Conservation (phyloP, 1,140 invertebrate genomes). For the Phortica variegata region DNA sequence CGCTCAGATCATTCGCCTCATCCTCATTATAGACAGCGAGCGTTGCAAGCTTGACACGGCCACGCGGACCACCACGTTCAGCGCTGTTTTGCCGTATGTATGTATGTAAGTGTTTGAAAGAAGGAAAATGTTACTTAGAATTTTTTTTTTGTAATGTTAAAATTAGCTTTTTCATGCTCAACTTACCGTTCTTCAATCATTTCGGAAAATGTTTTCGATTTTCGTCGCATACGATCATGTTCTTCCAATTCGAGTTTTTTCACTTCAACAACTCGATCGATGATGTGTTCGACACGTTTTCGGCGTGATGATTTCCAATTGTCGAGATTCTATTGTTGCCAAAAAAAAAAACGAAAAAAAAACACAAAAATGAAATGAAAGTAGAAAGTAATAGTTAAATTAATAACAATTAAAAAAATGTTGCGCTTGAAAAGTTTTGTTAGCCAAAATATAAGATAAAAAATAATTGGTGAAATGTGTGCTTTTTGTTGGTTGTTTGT, state of each 20-base stretch:
- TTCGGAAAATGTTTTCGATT: slow-evolving; percentile 90
- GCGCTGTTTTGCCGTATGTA: too few relatives aligned
- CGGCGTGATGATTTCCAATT: slow-evolving; percentile 90
- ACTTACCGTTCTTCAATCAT: slow-evolving; percentile 86
- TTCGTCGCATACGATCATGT: slow-evolving; percentile 68
- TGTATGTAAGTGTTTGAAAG: too few relatives aligned
- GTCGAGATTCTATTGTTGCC: slow-evolving; percentile 75
- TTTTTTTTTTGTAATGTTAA: not conserved
- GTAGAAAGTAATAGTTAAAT: too few relatives aligned
- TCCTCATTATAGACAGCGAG: slow-evolving; percentile 73
- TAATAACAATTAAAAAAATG: too few relatives aligned
- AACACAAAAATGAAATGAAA: too few relatives aligned
- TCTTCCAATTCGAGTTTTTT: slow-evolving; percentile 81
- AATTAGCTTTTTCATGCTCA: not conserved
- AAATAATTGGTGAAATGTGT: too few relatives aligned
- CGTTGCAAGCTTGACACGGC: slow-evolving; percentile 60
- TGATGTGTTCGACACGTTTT: slow-evolving; percentile 86
- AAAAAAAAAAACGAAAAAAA: slow-evolving; percentile 13
- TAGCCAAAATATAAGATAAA: too few relatives aligned
- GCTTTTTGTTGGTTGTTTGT: too few relatives aligned
- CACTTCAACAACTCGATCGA: slow-evolving; percentile 84
- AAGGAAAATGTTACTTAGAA: not conserved
- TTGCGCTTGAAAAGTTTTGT: too few relatives aligned
- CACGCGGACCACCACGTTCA: slow-evolving; percentile 57
- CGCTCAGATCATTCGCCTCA: slow-evolving; percentile 78